Evolutionary conservation across 2,113 vertebrate species (phyloP).

Genomic region (Cinclus mexicanus): DNA sequence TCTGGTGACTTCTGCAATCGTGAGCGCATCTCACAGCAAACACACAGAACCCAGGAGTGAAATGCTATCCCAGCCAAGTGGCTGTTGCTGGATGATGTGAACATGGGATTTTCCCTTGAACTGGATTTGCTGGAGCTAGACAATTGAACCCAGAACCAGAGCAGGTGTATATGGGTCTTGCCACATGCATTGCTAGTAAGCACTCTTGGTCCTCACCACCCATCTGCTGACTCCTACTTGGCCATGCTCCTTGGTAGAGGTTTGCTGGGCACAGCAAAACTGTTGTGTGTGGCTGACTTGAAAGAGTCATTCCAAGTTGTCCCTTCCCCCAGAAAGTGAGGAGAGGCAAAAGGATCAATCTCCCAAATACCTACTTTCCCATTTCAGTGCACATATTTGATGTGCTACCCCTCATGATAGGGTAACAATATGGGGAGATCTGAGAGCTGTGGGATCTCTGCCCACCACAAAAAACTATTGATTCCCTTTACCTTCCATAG

Average conservation of each 20-base stretch:
- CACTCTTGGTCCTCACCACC: background rate
- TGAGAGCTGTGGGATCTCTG: background rate
- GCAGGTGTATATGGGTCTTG: background rate
- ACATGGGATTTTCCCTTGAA: background rate
- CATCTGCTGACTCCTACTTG: background rate
- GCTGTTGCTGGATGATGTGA: background rate
- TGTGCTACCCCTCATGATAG: background rate
- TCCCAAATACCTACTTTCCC: background rate
- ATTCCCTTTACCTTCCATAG: background rate
- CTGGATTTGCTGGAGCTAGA: background rate
- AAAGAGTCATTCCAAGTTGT: background rate
- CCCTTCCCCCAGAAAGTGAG: background rate
- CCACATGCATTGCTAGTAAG: accelerated
- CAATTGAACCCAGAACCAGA: background rate
- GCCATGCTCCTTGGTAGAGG: background rate
- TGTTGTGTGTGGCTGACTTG: background rate
- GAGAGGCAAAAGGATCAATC: background rate
- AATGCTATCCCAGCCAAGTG: background rate
- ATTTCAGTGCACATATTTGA: background rate
- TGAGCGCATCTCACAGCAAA: background rate
- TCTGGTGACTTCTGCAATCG: background rate
- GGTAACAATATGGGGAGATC: background rate
- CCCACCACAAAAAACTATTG: background rate
- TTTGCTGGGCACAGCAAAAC: background rate
- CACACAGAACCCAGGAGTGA: background rate